These are phyloP conservation scores for Platysteira castanea DNA, from an alignment of 2,113 vertebrate species.

Conservation along the genomic window DNA sequence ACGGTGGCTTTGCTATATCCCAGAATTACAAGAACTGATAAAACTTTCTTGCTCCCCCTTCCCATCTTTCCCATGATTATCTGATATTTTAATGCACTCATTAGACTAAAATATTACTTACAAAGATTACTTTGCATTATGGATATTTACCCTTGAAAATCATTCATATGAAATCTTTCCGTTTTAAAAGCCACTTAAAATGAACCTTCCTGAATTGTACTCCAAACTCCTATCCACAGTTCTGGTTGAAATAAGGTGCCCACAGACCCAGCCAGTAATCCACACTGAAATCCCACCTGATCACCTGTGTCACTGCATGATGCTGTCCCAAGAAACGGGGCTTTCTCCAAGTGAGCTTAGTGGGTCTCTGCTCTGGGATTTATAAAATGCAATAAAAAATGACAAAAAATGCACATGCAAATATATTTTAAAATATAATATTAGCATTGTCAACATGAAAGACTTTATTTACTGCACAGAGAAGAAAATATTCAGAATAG, in stretches of 20 bases:
- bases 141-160: neutral
- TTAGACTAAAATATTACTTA: neutral
- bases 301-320: conserved; percentile 14
- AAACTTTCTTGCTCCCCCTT: neutral
- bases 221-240: neutral
- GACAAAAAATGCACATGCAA: conserved; percentile 73
- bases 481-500: conserved; percentile 72
- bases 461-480: conserved; percentile 71
- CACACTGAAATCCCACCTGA: neutral
- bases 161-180: neutral
- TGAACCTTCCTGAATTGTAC: neutral
- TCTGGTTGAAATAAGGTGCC: neutral
- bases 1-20: neutral
- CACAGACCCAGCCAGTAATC: neutral
- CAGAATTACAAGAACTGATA: neutral
- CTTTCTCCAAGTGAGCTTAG: conserved; percentile 58
- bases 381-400: conserved; percentile 78
- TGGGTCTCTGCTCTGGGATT: conserved; percentile 57
- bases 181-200: neutral
- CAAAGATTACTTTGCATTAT: neutral
- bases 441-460: conserved; percentile 84
- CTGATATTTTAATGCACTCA: neutral
- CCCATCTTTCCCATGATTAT: neutral
- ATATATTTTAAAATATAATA: conserved; percentile 80
- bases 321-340: conserved; percentile 24